Evolutionary conservation across 2,888 invertebrate species (phyloP).

Genomic region (Lepetodrilus schrolli): DNA sequence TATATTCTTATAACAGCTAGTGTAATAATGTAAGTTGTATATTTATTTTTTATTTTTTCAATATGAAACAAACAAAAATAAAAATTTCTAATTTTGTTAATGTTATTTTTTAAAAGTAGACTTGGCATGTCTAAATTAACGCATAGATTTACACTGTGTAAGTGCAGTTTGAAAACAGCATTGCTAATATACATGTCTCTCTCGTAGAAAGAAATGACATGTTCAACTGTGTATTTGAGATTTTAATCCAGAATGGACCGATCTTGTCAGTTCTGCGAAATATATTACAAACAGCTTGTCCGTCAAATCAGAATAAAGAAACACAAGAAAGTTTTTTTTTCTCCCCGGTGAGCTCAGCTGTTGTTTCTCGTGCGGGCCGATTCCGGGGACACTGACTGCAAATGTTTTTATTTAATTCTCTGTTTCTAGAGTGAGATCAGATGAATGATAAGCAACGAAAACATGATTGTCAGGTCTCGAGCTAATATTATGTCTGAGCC

Average conservation of each 20-base stretch:
- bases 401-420: slow-evolving; percentile 1
- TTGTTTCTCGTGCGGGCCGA: not conserved
- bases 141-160: not conserved
- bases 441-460: not conserved
- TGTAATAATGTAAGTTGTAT: no score
- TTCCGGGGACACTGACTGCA: not conserved
- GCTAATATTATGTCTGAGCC: not conserved
- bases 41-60: no score
- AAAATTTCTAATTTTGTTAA: no score
- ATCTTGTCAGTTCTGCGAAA: not conserved
- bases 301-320: not conserved
- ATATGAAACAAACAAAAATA: no score
- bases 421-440: not conserved
- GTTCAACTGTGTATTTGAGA: not conserved
- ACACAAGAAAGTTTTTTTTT: no score
- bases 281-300: slow-evolving; percentile 25
- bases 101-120: no score
- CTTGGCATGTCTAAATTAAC: not conserved
- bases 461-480: not conserved
- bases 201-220: not conserved
- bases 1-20: no score
- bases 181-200: not conserved
- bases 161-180: not conserved
- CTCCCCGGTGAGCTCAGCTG: not conserved
- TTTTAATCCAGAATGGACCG: not conserved